Evolutionary conservation across 2,888 invertebrate species (phyloP), one percentile per base, ranked within the genome.

Genomic region (Eupithecia exiguata): DNA sequence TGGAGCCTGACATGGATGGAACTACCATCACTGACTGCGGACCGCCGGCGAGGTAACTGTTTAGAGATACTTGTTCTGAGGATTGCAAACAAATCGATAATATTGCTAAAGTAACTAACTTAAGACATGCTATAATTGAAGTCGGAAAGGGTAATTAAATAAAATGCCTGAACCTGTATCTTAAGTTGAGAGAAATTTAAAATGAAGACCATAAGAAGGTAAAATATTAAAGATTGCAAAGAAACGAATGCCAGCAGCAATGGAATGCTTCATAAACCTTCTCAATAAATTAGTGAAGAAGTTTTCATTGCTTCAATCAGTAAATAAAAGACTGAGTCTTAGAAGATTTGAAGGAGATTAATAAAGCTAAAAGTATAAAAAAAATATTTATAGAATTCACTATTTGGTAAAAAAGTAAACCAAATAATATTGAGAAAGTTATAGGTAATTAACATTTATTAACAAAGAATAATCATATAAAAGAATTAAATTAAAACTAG

Each of bases 21-120:
- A 90, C 86, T 70, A 86, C 90, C 14, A 86, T 88, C 82, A 87
- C 92, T 83, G 94, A 94, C 30, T 97, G 97, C 84, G 96, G 96
- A 30, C 96, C 96, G 5, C 97, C 97, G 3, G 96, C 96, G 66
- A 96, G 96, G 96, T 96, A 95, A 93, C 78, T 53, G 74, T 72
- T 49, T 67, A 35, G 65, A 61, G 21, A 77, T 69, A 72, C 35
- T 70, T 70, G 43, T 70, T 18, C 16, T 62, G 35, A 35, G 18
- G 18, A 62, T 58, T 58, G 9, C 12, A 25, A 25, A 58, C 5
- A 3, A 58, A 53, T 21, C 21, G 12, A 53, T 53, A 21, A 58
- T 14, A 5, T 58, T 25, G 25, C 12, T 58, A 25, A 25, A 21
- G 53, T 21, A 53, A 58, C 12, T 58, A 53, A 16, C 21, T 1